phyloP scores from a whole-genome alignment of 2,888 invertebrate species.

The Erannis defoliaria region DNA sequence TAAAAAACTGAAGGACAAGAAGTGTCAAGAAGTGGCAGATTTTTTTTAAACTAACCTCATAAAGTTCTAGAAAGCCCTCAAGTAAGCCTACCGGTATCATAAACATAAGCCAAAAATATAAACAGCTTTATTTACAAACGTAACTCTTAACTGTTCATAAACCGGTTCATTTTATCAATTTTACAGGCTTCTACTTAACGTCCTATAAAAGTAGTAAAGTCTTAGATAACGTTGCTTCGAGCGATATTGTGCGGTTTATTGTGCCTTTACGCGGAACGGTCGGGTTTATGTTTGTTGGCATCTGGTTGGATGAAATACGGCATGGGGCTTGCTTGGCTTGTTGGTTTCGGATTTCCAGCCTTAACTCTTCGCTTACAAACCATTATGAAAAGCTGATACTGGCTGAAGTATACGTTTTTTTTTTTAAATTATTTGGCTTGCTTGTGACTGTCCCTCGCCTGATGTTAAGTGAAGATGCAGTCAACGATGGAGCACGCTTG shows the following conservation, averaged over 20 bases:
- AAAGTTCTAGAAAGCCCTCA: background rate
- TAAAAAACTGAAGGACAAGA: no score
- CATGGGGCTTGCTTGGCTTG: background rate
- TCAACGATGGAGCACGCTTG: no score
- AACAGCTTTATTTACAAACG: constrained; percentile 31
- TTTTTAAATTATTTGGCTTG: no score
- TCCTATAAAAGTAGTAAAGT: constrained; percentile 42
- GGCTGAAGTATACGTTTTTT: background rate
- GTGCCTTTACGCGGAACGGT: constrained; percentile 30
- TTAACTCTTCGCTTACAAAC: background rate
- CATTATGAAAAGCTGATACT: background rate
- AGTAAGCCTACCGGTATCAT: constrained; percentile 6
- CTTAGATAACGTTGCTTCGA: constrained; percentile 36
- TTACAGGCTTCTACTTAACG: constrained; percentile 34
- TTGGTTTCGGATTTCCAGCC: background rate
- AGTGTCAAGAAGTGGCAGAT: no score
- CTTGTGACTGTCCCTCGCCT: no score
- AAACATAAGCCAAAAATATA: constrained; percentile 26
- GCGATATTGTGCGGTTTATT: constrained; percentile 45
- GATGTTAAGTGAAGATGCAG: no score
- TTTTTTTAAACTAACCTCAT: no score
- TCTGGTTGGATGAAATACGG: constrained; percentile 24
- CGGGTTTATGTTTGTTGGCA: constrained; percentile 24
- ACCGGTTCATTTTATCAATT: constrained; percentile 42
- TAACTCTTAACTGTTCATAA: constrained; percentile 38